These are phyloP conservation scores for Drosophila nigrodunni DNA, from an alignment of 1,140 invertebrate species.

Conservation along the genomic window DNA sequence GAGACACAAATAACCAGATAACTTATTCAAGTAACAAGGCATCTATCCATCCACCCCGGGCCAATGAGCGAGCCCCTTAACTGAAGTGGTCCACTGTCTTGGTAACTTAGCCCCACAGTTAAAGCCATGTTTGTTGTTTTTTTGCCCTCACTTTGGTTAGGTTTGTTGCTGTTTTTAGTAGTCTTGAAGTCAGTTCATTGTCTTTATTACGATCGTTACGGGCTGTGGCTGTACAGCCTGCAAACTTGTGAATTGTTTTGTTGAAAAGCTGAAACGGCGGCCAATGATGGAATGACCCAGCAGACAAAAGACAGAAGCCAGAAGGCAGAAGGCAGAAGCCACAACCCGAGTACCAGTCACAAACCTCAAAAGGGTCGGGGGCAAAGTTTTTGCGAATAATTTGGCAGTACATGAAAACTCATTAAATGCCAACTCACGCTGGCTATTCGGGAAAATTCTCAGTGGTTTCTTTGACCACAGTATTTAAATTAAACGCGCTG, in stretches of 20 bases:
- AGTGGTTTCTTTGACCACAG: slow-evolving; percentile 38
- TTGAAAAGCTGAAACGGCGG: slow-evolving; percentile 57
- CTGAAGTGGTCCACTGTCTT: slow-evolving; percentile 40
- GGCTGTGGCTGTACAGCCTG: slow-evolving; percentile 47
- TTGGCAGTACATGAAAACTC: slow-evolving; percentile 56
- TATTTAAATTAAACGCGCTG: slow-evolving; percentile 69
- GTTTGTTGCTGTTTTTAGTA: slow-evolving; percentile 42
- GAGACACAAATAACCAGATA: slow-evolving; percentile 42
- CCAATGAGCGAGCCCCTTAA: slow-evolving; percentile 16
- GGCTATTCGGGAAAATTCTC: slow-evolving; percentile 31
- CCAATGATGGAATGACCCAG: slow-evolving; percentile 64
- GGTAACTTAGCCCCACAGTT: slow-evolving; percentile 29
- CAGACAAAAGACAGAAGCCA: slow-evolving; percentile 24
- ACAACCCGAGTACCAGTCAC: not conserved
- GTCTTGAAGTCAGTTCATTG: slow-evolving; percentile 65
- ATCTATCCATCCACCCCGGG: slow-evolving; percentile 23
- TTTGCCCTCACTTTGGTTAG: slow-evolving; percentile 8
- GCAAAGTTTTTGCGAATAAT: slow-evolving; percentile 29
- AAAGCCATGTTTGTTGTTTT: slow-evolving; percentile 22
- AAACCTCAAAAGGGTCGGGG: slow-evolving; percentile 2
- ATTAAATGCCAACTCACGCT: slow-evolving; percentile 71
- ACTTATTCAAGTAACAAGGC: slow-evolving; percentile 27
- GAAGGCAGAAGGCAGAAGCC: slow-evolving; percentile 2
- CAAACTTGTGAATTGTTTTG: slow-evolving; percentile 79
- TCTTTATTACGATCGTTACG: slow-evolving; percentile 70